Base-by-base conservation (phyloP, 2,797 vertebrate species). In the Pogoniulus pusillus region DNA sequence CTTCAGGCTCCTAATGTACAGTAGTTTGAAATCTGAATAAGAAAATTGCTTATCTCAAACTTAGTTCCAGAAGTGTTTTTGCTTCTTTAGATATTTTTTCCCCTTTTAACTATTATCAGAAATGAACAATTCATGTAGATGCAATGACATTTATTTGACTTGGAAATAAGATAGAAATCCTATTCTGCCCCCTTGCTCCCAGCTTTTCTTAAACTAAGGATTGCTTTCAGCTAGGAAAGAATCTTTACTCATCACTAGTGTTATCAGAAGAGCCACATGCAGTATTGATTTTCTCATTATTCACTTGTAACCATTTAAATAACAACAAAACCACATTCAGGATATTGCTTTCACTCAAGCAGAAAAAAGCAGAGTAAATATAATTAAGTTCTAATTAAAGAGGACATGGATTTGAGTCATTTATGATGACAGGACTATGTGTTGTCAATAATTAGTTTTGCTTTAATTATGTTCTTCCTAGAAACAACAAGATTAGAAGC, bases 331-430 rank as follows among this genome's bases (percentile, higher is more conserved):
- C 6, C 37, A 82, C 47, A 49, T 47, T 49, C 76, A 88, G 74
- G 82, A 86, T 92, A 92, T 53, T 91, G 54, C 54, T 53, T 77
- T 79, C 49, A 37, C 29, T 73, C 18, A 74, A 81, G 53, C 7
- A 79, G 43, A 87, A 65, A 65, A 16, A 59, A 72, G 37, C 27
- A 77, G 41, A 82, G 71, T 79, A 91, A 94, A 95, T 64, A 84
- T 39, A 83, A 88, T 88, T 60, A 91, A 12, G 23, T 86, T 93
- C 71, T 79, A 88, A 91, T 95, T 85, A 3, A 39, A 91, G 86
- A 89, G 20, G 19, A 88, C 64, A 34, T 26, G 12, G 37, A 91
- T 68, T 94, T 49, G 10, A 76, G 74, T 60, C 0, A 79, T 76
- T 91, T 88, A 86, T 55, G 45, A 91, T 43, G 59, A 7, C 23